Percentiles rank a stretch among this genome's conserved stretches.
Conservation (phyloP, 1,140 invertebrate genomes). For the Cardiocondyla obscurior region DNA sequence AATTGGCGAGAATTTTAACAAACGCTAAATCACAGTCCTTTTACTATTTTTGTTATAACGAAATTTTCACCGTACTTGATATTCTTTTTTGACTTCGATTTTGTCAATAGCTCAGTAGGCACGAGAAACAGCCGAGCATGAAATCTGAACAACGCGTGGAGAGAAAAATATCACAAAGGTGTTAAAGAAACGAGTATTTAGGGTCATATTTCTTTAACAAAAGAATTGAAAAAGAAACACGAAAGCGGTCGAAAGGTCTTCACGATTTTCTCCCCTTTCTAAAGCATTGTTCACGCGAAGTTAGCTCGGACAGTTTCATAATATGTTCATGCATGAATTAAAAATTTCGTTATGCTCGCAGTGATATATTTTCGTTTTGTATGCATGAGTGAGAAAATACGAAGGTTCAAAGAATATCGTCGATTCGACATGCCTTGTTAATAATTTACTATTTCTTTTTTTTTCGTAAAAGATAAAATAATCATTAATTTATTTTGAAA, state of each 20-base stretch:
- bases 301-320: neutral
- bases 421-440: too few species aligned
- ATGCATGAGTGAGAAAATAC: neutral
- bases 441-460: neutral
- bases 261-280: neutral
- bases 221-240: neutral
- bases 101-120: neutral
- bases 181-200: neutral
- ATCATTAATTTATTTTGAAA: conserved; percentile 11
- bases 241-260: neutral
- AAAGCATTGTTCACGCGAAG: neutral
- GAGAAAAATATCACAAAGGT: neutral
- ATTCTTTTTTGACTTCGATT: neutral
- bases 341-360: neutral
- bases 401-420: neutral
- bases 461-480: too few species aligned
- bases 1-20: neutral
- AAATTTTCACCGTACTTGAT: neutral
- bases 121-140: neutral
- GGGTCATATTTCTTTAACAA: neutral
- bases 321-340: neutral
- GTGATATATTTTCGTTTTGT: neutral
- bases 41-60: neutral
- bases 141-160: neutral
- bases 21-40: neutral